Conservation (phyloP, 2,113 vertebrate genomes). For the Ammospiza nelsoni region DNA sequence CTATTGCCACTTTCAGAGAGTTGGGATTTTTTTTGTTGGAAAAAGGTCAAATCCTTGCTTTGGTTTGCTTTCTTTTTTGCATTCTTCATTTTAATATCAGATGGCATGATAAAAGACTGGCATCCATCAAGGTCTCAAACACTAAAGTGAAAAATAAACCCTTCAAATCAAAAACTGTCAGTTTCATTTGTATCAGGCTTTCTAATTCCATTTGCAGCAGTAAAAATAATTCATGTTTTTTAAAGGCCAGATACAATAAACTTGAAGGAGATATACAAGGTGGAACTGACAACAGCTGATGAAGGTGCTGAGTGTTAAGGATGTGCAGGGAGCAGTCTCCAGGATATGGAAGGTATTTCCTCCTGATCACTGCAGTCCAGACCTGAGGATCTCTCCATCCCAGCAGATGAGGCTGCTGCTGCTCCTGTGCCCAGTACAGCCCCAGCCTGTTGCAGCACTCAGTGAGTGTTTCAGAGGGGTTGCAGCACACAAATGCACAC, state of each 20-base stretch:
- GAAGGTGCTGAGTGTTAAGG: not conserved
- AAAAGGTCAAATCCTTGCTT: not conserved
- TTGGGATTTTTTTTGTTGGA: not conserved
- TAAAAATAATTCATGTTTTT: not conserved
- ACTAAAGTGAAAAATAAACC: not conserved
- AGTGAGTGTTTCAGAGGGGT: not conserved
- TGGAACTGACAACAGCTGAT: not conserved
- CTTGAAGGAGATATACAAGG: not conserved
- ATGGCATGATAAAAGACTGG: not conserved
- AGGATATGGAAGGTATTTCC: not conserved
- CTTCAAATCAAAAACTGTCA: not conserved
- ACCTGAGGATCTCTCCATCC: not conserved
- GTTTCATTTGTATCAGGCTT: not conserved
- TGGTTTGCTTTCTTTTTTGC: not conserved
- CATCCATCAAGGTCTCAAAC: not conserved
- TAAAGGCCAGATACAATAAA: not conserved
- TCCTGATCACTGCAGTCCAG: not conserved
- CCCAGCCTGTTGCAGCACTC: not conserved
- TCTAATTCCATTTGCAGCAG: not conserved
- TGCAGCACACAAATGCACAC: rapidly evolving
- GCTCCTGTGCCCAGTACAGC: not conserved
- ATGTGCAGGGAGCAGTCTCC: not conserved
- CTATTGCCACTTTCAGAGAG: not conserved
- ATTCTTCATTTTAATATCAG: not conserved
- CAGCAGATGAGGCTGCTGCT: not conserved